Evolutionary conservation across 2,113 vertebrate species (phyloP).

Genomic region (Ammodytes dubius): DNA sequence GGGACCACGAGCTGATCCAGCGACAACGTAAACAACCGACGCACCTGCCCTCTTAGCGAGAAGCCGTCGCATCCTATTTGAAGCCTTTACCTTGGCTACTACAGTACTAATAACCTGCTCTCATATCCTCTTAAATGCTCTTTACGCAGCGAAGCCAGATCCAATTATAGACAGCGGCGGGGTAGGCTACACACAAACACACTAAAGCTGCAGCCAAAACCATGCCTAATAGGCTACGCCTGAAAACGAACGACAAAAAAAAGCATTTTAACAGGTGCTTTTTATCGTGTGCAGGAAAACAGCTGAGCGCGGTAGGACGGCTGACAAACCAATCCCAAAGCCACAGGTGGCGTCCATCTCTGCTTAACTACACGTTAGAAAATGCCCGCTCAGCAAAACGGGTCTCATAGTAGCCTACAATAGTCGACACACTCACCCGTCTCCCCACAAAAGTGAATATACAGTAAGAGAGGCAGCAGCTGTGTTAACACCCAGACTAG

Average conservation of each 20-base stretch:
- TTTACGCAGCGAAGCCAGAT: slow-evolving; percentile 73
- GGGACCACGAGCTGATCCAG: slow-evolving; percentile 14
- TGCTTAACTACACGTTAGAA: slow-evolving; percentile 21
- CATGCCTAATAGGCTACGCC: no score
- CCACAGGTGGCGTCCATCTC: slow-evolving; percentile 80
- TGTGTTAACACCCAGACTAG: not conserved
- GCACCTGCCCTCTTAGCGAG: slow-evolving; percentile 37
- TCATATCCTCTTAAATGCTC: slow-evolving; percentile 66
- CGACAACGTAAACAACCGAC: slow-evolving; percentile 43
- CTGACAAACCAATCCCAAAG: slow-evolving; percentile 44
- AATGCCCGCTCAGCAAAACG: slow-evolving; percentile 42
- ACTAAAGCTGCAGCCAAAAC: slow-evolving; percentile 2
- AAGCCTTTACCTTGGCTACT: slow-evolving; percentile 20
- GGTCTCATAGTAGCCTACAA: not conserved
- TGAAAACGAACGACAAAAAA: slow-evolving; percentile 1
- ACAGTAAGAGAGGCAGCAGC: slow-evolving; percentile 1
- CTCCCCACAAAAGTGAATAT: not conserved
- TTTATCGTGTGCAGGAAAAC: slow-evolving; percentile 9
- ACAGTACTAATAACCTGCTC: slow-evolving; percentile 9
- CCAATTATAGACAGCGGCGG: slow-evolving; percentile 62
- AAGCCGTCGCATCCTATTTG: slow-evolving; percentile 41
- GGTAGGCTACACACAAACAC: not conserved
- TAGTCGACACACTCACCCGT: not conserved
- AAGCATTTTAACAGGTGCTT: not conserved
- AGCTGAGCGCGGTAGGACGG: not conserved